A percentile compares a stretch with the other conserved stretches of the same genome.
These are phyloP conservation scores for Limnephilus lunatus DNA, from an alignment of 2,888 invertebrate genomes.

Conservation along the genomic window DNA sequence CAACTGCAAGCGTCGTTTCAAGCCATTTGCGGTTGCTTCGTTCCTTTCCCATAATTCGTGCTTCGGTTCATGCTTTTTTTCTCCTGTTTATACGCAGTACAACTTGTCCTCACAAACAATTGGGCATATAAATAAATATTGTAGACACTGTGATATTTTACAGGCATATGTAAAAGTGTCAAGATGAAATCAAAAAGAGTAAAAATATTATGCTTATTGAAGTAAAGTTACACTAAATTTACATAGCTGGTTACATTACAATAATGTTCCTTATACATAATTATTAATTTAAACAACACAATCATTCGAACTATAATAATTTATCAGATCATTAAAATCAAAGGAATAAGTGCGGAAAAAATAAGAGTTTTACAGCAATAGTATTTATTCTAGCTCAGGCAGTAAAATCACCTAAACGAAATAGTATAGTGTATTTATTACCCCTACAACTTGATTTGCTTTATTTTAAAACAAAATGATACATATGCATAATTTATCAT, in stretches of 20 bases:
- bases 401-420: not conserved
- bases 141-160: not conserved
- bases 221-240: not conserved
- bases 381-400: not conserved
- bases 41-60: no score
- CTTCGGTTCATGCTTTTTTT: no score
- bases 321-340: not conserved
- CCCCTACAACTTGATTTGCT: not conserved
- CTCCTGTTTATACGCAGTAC: no score
- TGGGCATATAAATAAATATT: not conserved
- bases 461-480: not conserved
- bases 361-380: not conserved
- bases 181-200: not conserved
- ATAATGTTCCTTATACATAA: not conserved
- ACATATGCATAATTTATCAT: not conserved
- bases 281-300: not conserved
- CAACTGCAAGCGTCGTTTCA: no score
- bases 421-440: not conserved
- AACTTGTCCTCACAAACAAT: not conserved
- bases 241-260: not conserved
- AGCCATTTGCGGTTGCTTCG: no score
- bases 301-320: not conserved
- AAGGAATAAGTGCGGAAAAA: not conserved
- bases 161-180: not conserved
- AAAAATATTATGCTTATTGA: not conserved